Conservation (phyloP, 2,888 invertebrate species). For the Clivina fossor region DNA sequence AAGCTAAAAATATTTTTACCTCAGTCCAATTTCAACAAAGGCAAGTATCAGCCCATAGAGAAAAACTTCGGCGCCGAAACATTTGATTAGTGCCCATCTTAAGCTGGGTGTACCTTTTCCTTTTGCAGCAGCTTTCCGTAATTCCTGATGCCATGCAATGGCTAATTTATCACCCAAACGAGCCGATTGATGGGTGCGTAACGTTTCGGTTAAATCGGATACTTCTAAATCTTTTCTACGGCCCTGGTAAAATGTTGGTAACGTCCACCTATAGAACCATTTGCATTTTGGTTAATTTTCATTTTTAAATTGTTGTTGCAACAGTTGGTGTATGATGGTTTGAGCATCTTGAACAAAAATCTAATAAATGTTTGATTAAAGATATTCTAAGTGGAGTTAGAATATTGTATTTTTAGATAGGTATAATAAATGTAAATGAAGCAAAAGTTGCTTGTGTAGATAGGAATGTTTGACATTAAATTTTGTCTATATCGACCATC, state of each 20-base stretch:
- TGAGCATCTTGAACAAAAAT: no score
- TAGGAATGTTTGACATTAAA: no score
- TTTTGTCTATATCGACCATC: no score
- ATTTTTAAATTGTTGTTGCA: no score
- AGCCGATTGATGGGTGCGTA: conserved; percentile 69
- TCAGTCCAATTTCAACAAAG: conserved; percentile 62
- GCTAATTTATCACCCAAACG: conserved; percentile 65
- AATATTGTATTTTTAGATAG: no score
- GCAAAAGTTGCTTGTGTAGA: no score
- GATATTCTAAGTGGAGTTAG: no score
- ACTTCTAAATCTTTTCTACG: conserved; percentile 67
- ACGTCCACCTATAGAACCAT: conserved; percentile 75
- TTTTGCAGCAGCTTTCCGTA: conserved; percentile 49
- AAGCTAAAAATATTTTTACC: conserved; percentile 48
- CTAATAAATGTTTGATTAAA: no score
- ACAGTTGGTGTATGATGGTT: no score
- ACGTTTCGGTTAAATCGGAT: conserved; percentile 65
- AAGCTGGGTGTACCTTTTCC: conserved; percentile 60
- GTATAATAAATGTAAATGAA: no score
- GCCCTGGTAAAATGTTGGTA: conserved; percentile 69
- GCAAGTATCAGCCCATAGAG: conserved; percentile 65
- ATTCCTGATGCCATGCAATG: conserved; percentile 64
- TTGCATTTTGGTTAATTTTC: no score
- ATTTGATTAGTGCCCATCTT: conserved; percentile 59
- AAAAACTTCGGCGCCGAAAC: conserved; percentile 63